Evolutionary conservation across 2,888 invertebrate genomes (phyloP), one percentile per base, ranked within the genome.

Genomic region (Stenodera caucasica): DNA sequence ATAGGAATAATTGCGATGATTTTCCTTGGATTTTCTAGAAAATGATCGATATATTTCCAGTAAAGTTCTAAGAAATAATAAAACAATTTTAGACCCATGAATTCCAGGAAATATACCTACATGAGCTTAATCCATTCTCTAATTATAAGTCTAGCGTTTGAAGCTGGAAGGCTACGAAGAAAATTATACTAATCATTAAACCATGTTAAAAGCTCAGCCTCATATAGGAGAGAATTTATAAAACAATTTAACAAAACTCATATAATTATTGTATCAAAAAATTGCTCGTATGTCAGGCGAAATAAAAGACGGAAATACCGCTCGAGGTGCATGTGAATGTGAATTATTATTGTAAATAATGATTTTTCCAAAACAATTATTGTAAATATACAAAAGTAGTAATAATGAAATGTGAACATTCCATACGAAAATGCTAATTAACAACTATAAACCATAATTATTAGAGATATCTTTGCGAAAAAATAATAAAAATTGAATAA

Each of bases 201-300:
- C 23, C 21, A 45, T 45, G 45, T 45, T 26, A 4, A 21, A 4
- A n/a, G n/a, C n/a, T n/a, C 23, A 45, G 11, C 7, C 45, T 26
- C 4, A 7, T 45, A 45, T 21, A 33, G 33, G 12, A 33, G n/a
- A n/a, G n/a, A 33, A n/a, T 33, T 33, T 33, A 12, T 21, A 45
- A 45, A 45, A 40, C 40, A 23, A 45, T 45, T 45, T 45, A 45
- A 45, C 23, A 45, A 45, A 45, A 45, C 37, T 33, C 37, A 37
- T 8, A 45, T 21, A 18, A 35, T 35, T 35, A 35, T 35, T 11
- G 14, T 1, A 33, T 45, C 21, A 11, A 23, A 23, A 21, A n/a
- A 30, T 7, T 30, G 8, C 3, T 26, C 26, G 26, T 26, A 26
- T 26, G 26, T 26, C 30, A 8, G 30, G 30, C 30, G 8, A 8